Conservation (phyloP, 2,888 invertebrate species). For the Chloroclysta siterata region DNA sequence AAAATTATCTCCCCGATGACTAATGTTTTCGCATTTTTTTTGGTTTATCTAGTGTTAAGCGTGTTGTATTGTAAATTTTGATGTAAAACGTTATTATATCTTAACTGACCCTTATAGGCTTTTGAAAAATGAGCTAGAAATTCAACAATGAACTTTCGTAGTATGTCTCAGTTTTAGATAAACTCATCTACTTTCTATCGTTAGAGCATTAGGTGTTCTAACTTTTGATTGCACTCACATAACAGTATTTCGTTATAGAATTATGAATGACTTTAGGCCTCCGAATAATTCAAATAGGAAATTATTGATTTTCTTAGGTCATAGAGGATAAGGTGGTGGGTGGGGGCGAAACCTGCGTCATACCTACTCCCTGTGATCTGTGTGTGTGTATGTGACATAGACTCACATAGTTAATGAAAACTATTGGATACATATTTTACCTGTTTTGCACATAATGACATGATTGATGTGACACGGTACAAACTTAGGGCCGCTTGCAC, state of each 20-base stretch:
- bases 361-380: constrained; percentile 21
- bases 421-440: too few relatives aligned
- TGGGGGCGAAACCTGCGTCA: constrained; percentile 55
- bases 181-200: not conserved
- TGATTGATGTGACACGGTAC: not conserved
- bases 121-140: not conserved
- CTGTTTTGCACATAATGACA: not conserved
- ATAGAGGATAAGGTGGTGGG: constrained; percentile 59
- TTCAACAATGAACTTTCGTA: not conserved
- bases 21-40: constrained; percentile 50
- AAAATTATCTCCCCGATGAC: constrained; percentile 56
- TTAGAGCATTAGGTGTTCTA: not conserved
- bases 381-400: not conserved
- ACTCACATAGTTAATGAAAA: too few relatives aligned
- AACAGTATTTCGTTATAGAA: not conserved
- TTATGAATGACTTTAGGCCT: constrained; percentile 1
- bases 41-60: not conserved
- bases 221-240: not conserved
- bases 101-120: not conserved
- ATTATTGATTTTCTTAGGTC: constrained; percentile 74
- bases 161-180: not conserved
- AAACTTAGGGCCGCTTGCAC: not conserved
- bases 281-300: constrained; percentile 29
- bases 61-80: not conserved
- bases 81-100: not conserved